phyloP scores from a whole-genome alignment of 2,797 vertebrate species.

The Anisognathus igniventris region DNA sequence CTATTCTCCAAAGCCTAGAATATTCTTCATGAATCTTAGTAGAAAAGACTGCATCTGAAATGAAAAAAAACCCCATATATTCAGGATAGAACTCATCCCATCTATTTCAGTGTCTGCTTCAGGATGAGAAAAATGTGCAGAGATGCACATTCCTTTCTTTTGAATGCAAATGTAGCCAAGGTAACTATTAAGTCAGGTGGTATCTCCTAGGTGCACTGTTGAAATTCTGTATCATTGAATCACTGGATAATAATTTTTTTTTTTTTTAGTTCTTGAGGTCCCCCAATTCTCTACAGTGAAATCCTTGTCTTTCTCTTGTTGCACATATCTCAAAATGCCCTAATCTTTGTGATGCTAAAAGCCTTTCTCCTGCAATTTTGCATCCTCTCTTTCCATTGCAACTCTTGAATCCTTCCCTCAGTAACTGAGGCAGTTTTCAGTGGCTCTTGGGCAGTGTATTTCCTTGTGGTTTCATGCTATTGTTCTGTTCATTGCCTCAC shows the following conservation, averaged over 20 bases:
- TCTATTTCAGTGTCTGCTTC: neutral
- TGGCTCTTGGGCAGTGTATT: neutral
- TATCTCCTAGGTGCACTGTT: neutral
- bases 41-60: neutral
- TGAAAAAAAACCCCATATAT: fast-evolving
- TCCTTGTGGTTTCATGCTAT: neutral
- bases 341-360: neutral
- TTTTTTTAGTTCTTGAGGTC: too few species aligned
- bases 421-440: neutral
- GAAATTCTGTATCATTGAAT: neutral
- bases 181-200: neutral
- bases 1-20: neutral
- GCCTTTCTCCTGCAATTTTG: neutral
- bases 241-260: neutral
- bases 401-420: neutral
- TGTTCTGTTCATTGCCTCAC: neutral
- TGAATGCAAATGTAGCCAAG: neutral
- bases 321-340: neutral
- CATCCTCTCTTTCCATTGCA: neutral
- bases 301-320: neutral
- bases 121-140: neutral
- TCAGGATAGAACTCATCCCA: neutral
- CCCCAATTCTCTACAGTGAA: neutral
- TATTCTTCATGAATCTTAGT: neutral
- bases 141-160: neutral